A percentile compares a stretch with the other conserved stretches of the same genome.
phyloP scores from a whole-genome alignment of 2,888 invertebrate species.

The Thalpophila matura region DNA sequence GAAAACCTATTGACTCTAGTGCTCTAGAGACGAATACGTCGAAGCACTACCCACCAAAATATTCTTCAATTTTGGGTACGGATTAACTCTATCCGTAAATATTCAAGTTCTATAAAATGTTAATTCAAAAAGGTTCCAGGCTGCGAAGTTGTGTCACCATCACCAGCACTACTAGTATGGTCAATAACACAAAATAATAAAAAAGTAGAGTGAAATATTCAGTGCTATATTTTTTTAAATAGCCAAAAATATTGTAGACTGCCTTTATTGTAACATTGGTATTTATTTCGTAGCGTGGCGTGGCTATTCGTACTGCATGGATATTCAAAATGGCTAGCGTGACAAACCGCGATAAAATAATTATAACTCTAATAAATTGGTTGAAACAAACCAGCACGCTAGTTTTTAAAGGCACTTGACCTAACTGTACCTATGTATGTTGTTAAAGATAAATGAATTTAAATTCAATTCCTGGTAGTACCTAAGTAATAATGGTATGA shows the following conservation, averaged over 20 bases:
- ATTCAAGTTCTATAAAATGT: slow-evolving; percentile 26
- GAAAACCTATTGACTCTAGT: neutral
- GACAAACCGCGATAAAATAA: slow-evolving; percentile 46
- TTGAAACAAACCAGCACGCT: slow-evolving; percentile 38
- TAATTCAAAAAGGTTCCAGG: neutral
- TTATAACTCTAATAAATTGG: slow-evolving; percentile 44
- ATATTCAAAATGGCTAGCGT: slow-evolving; percentile 52
- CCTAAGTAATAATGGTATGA: neutral
- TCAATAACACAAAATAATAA: neutral
- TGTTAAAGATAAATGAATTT: slow-evolving; percentile 3
- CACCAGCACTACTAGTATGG: neutral
- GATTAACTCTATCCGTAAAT: slow-evolving; percentile 7
- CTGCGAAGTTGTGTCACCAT: slow-evolving; percentile 9
- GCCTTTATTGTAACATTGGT: slow-evolving; percentile 1
- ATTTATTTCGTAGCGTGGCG: slow-evolving; percentile 23
- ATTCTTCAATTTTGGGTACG: neutral
- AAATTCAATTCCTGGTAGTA: slow-evolving; percentile 12
- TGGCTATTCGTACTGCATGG: slow-evolving; percentile 15
- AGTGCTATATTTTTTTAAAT: neutral
- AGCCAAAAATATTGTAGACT: neutral
- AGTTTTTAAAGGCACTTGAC: slow-evolving; percentile 41
- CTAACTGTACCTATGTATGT: slow-evolving; percentile 34
- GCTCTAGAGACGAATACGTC: slow-evolving; percentile 6
- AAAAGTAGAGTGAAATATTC: neutral
- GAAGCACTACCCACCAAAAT: neutral